These are phyloP conservation scores for Neotoma lepida DNA, from an alignment of 2,113 vertebrate species.

Conservation along the genomic window DNA sequence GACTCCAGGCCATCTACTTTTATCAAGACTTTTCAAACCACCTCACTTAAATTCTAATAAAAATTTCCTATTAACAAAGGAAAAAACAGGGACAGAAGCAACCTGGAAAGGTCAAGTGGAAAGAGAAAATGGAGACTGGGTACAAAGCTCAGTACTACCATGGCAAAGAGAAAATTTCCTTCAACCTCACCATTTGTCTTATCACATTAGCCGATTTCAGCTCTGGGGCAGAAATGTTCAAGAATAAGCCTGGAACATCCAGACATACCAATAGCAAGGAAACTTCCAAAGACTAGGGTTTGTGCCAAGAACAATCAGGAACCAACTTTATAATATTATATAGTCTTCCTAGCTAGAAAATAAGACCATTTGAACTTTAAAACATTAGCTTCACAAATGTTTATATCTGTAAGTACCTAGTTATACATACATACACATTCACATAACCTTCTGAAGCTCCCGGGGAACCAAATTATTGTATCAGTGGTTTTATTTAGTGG, in stretches of 20 bases:
- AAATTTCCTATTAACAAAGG: background rate
- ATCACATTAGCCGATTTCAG: conserved; percentile 18
- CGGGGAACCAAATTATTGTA: background rate
- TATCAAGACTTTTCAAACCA: background rate
- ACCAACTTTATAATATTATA: conserved; percentile 23
- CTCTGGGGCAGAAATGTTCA: conserved; percentile 12
- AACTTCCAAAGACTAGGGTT: background rate
- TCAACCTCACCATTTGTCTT: background rate
- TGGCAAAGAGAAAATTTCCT: conserved; percentile 2
- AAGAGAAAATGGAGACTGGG: background rate
- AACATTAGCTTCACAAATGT: background rate
- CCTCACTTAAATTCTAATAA: conserved; percentile 24
- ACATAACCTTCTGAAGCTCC: background rate
- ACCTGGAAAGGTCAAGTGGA: background rate
- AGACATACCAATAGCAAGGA: background rate
- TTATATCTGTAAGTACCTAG: background rate
- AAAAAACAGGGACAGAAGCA: background rate
- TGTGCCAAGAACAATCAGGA: background rate
- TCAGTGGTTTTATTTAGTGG: background rate
- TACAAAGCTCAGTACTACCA: conserved; percentile 12
- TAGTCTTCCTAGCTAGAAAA: background rate
- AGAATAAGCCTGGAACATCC: background rate
- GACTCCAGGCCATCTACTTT: background rate
- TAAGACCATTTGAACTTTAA: background rate
- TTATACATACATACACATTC: background rate